A percentile compares a stretch with the other conserved stretches of the same genome.
Evolutionary conservation across 2,797 vertebrate species (phyloP).

Genomic region (Chrysolophus pictus): DNA sequence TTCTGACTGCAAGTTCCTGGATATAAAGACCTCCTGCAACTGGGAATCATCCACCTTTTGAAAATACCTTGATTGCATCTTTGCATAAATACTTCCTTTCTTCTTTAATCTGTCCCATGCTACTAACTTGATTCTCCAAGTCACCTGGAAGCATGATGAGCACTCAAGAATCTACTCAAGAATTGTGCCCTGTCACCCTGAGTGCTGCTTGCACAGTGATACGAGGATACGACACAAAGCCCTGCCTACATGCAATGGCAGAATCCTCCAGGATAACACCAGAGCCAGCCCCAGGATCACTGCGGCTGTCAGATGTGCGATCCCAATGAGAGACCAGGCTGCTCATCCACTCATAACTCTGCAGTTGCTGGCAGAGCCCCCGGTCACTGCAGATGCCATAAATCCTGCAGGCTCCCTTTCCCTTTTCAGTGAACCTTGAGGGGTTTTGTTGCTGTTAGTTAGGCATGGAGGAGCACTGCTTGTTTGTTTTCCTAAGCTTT

Average conservation of each 20-base stretch:
- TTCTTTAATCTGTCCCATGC: not conserved
- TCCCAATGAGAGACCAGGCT: not conserved
- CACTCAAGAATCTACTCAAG: not conserved
- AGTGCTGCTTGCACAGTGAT: fast-evolving
- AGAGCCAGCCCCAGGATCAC: fast-evolving
- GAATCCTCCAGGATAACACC: not conserved
- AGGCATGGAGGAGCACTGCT: not conserved
- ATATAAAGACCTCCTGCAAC: not conserved
- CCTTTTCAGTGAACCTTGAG: not conserved
- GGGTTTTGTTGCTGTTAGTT: not conserved
- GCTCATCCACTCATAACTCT: not conserved
- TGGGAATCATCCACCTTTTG: not conserved
- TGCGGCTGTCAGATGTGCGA: not conserved
- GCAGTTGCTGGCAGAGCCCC: not conserved
- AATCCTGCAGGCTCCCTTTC: not conserved
- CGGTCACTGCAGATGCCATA: conserved; percentile 7
- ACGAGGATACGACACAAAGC: not conserved
- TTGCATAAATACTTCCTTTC: not conserved
- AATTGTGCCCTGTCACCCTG: fast-evolving
- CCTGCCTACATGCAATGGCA: not conserved
- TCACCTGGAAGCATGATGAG: fast-evolving
- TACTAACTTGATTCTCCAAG: not conserved
- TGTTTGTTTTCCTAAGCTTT: not conserved
- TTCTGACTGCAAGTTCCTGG: not conserved
- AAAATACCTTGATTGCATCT: not conserved